Evolutionary conservation across 1,140 invertebrate species (phyloP), one percentile per base, ranked within the genome.

Genomic region (Achroia grisella): DNA sequence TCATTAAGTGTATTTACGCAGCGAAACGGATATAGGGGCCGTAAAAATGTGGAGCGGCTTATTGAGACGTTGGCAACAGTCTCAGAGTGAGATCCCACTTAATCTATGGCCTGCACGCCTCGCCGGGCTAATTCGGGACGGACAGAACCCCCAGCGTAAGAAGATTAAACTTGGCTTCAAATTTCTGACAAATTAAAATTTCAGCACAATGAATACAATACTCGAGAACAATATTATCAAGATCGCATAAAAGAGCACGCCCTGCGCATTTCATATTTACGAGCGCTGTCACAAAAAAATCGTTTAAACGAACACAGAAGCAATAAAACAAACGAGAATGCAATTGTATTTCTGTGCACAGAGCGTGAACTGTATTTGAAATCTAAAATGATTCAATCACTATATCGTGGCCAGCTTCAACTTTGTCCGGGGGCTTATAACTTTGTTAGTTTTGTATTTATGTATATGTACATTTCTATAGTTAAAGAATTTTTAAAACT

Each of bases 1-100:
- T 68, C 66, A 80, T 83, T 83, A 80, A 79, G 69, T 70, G 66
- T 78, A 78, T 80, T 83, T 80, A 78, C 63, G 68, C 71, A 74
- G 65, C 63, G 69, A 68, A 78, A 77, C 76, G 76, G 73, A 83
- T 83, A 75, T 75, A 71, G 69, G 62, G 64, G 65, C 62, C 61
- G 67, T 79, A 80, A 79, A 82, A 71, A 77, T 79, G 62, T 67
- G 62, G 68, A 66, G 52, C 73, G 59, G 66, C 66, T 71, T 71
- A 82, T 76, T 76, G 67, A 76, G 71, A 70, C 60, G 75, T 78
- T 78, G 70, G 78, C 78, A 78, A 62, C 57, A 52, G 59, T 60
- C 54, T 46, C 54, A 33, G 39, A 46, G 31, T 52, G 52, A 53
- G 54, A 56, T 56, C 53, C 53, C 44, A 60, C 54, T 61, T 66